phyloP scores from a whole-genome alignment of 1,140 invertebrate genomes.

The Temnothorax longispinosus region DNA sequence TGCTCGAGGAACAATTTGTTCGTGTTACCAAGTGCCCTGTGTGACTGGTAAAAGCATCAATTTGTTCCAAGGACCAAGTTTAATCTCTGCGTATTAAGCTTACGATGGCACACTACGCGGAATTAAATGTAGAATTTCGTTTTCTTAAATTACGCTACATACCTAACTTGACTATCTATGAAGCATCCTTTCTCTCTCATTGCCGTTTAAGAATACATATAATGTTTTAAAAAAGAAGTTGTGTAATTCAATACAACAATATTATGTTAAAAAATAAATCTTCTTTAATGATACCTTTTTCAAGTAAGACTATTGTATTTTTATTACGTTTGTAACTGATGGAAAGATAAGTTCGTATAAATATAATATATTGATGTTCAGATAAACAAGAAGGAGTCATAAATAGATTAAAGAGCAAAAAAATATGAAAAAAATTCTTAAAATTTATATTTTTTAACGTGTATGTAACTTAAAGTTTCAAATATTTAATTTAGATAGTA shows the following conservation, averaged over 20 bases:
- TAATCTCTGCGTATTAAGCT: background rate
- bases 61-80: background rate
- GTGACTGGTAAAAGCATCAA: conserved; percentile 1
- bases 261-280: background rate
- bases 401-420: background rate
- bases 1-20: background rate
- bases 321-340: background rate
- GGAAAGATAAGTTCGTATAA: background rate
- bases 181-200: background rate
- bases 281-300: background rate
- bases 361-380: background rate
- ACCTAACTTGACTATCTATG: background rate
- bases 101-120: background rate
- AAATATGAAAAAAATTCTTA: background rate
- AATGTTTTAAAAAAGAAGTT: background rate
- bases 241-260: background rate
- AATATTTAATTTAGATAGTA: background rate
- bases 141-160: background rate
- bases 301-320: background rate
- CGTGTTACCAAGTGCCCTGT: background rate
- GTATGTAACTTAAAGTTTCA: background rate
- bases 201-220: background rate
- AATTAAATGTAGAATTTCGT: background rate
- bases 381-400: background rate
- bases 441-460: background rate